A percentile compares a stretch with the other conserved stretches of the same genome.
Conservation (phyloP, 2,888 invertebrate species). For the Prionchulus punctatus region DNA sequence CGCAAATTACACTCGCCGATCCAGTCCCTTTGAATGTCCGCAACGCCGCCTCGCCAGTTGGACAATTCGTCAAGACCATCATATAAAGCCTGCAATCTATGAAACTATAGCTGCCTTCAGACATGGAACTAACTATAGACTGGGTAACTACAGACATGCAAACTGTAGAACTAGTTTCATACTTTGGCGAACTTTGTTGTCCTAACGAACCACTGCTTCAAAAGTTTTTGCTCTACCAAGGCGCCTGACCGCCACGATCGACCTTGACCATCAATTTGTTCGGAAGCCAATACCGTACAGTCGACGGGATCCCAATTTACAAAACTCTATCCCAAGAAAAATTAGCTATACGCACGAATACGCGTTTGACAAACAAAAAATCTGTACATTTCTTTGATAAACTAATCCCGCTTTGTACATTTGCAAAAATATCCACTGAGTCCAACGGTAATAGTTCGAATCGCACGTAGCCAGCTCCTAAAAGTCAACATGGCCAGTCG, state of each 20-base stretch:
- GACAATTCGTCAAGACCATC: constrained; percentile 31
- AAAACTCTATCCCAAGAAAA: constrained; percentile 44
- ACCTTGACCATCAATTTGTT: constrained; percentile 81
- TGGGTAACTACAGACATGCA: too few relatives aligned
- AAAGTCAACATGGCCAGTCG: too few relatives aligned
- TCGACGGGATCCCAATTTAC: constrained; percentile 99
- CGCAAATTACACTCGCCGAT: constrained; percentile 35
- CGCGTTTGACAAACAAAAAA: neutral
- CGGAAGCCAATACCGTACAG: constrained; percentile 87
- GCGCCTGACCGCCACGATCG: constrained; percentile 92
- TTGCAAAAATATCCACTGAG: constrained; percentile 79
- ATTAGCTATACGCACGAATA: constrained; percentile 1
- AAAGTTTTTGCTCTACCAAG: constrained; percentile 64
- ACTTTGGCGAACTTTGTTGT: constrained; percentile 50
- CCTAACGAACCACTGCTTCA: constrained; percentile 86
- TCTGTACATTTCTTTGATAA: constrained; percentile 59
- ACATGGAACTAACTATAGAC: too few relatives aligned
- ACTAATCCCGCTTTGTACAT: constrained; percentile 64
- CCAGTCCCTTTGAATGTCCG: constrained; percentile 35
- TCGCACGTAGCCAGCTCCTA: constrained; percentile 69
- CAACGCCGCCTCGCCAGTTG: constrained; percentile 31
- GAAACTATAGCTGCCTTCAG: too few relatives aligned
- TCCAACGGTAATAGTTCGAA: constrained; percentile 76
- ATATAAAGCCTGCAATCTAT: constrained; percentile 29
- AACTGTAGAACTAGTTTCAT: neutral